Conservation (phyloP, 2,797 vertebrate species). For the Crenichthys baileyi region DNA sequence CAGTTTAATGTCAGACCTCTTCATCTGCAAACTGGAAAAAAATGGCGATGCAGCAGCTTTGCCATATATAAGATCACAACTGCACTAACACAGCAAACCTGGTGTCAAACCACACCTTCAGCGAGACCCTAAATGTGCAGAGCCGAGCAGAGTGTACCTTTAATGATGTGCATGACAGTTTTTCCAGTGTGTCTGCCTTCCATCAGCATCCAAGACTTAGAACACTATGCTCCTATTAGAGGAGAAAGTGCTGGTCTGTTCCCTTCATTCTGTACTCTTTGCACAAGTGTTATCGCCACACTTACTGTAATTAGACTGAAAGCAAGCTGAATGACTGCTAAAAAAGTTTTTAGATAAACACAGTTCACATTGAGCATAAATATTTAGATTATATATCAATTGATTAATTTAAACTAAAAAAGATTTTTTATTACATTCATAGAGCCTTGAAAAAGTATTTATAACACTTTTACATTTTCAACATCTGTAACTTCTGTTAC, state of each 20-base stretch:
- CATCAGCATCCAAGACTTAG: constrained; percentile 41
- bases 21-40: constrained; percentile 40
- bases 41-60: constrained; percentile 50
- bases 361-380: constrained; percentile 6
- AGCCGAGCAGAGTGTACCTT: constrained; percentile 50
- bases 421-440: not conserved
- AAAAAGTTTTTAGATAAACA: constrained; percentile 1
- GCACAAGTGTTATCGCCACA: constrained; percentile 21
- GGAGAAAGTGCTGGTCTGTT: constrained; percentile 9
- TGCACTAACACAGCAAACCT: constrained; percentile 39
- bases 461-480: not conserved
- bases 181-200: constrained; percentile 34
- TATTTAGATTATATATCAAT: not conserved
- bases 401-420: not conserved
- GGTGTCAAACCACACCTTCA: constrained; percentile 58
- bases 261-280: constrained; percentile 37
- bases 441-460: not conserved
- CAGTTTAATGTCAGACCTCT: constrained; percentile 17
- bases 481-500: not conserved
- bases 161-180: constrained; percentile 60
- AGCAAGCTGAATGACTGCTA: not conserved
- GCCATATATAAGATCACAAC: constrained; percentile 21
- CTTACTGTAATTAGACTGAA: constrained; percentile 15
- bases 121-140: constrained; percentile 65
- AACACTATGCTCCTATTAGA: constrained; percentile 39